These are phyloP conservation scores for Heliothis subflexa DNA, from an alignment of 1,140 invertebrate genomes.

Conservation along the genomic window DNA sequence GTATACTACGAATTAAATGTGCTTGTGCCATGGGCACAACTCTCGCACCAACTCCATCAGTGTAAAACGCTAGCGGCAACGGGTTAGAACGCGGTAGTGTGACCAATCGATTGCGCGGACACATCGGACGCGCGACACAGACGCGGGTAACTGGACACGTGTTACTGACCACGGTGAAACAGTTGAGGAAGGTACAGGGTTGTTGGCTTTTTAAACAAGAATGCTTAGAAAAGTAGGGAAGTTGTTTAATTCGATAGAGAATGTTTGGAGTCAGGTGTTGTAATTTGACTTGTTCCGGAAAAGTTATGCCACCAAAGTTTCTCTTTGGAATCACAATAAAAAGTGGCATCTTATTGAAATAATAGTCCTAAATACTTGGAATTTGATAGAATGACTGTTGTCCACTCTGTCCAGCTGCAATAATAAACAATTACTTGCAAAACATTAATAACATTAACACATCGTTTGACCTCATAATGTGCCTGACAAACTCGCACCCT, in stretches of 20 bases:
- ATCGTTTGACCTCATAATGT: conserved; percentile 56
- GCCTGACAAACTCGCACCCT: conserved; percentile 48
- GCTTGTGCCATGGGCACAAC: neutral
- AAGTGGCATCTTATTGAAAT: too few species aligned
- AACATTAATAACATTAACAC: conserved; percentile 53
- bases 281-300: too few species aligned
- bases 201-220: neutral
- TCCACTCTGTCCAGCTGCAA: conserved; percentile 7
- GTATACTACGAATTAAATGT: too few species aligned
- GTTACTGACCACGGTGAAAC: neutral
- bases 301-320: too few species aligned
- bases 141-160: conserved; percentile 10
- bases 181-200: neutral
- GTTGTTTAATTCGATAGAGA: neutral
- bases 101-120: conserved; percentile 61
- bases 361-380: too few species aligned
- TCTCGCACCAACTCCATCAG: neutral
- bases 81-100: conserved; percentile 38
- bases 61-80: neutral
- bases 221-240: neutral
- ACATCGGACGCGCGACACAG: conserved; percentile 44
- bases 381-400: neutral
- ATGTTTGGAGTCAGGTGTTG: too few species aligned
- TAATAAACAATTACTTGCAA: conserved; percentile 43
- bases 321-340: too few species aligned